Base-by-base conservation (phyloP, 2,888 invertebrate species). In the Papilio demoleus region DNA sequence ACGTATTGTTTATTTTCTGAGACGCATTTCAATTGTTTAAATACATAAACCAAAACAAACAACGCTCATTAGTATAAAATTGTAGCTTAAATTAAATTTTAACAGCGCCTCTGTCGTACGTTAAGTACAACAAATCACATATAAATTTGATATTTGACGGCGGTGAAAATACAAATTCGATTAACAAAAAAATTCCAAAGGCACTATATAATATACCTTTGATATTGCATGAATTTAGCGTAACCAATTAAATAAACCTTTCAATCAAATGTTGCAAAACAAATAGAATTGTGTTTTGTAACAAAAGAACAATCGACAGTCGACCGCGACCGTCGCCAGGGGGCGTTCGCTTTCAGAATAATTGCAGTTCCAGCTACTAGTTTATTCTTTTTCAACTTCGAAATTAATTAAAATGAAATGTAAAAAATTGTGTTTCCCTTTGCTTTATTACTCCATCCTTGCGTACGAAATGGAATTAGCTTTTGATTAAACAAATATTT, bases 391-490 rank as follows among this genome's bases (percentile, higher is more conserved):
- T 45, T 38, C 42, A 40, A 22, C 14, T 67, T 53, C 34, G 22
- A 58, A 58, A 27, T 63, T 58, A 64, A 64, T 64, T 64, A 58
- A 64, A 64, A 64, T 34, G 45, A 31, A 68, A 68, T 58, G 47
- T 38, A 68, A 68, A 63, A 68, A 42, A 42, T 31, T 53, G 14
- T 47, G 19, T 47, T 63, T 36, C 27, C 22, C 34, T 64, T 59
- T 42, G 34, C 42, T 47, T 68, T 64, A 63, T 64, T 47, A 45
- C 58, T 45, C 36, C 40, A 36, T 67, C 50, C 24, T 36, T 40
- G 58, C 24, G 6, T 6, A 47, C 17, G 38, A 19, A 68, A 64
- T 27, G 63, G n/a, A 62, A 63, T 68, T 63, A 45, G 63, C 59
- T 64, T 47, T 64, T 27, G 58, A 63, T 58, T 62, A 61, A 60